phyloP scores from a whole-genome alignment of 2,797 vertebrate genomes.

The Capromys pilorides region DNA sequence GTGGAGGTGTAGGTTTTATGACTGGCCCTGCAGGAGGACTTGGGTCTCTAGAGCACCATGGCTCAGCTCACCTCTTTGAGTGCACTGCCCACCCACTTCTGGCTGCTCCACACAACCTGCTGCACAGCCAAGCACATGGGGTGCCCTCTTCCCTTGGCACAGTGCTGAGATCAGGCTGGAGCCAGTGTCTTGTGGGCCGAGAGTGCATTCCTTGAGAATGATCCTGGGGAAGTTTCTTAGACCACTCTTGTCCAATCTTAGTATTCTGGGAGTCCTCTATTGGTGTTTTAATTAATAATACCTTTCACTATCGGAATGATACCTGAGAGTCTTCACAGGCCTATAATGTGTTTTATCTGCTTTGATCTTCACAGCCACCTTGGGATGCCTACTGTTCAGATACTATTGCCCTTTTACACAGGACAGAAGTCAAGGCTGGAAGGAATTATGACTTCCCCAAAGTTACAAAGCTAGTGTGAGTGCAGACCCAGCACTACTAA shows the following conservation, averaged over 20 bases:
- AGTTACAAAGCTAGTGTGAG: not conserved
- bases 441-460: not conserved
- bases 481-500: not conserved
- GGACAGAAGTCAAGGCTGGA: not conserved
- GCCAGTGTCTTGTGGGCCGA: not conserved
- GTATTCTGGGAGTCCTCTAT: not conserved
- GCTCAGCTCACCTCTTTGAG: not conserved
- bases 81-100: not conserved
- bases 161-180: not conserved
- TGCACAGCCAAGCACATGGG: not conserved
- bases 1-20: not conserved
- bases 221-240: not conserved
- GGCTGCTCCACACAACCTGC: not conserved
- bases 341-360: not conserved
- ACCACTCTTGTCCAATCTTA: not conserved
- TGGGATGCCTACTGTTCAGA: not conserved
- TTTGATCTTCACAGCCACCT: conserved; percentile 15
- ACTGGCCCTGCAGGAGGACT: not conserved
- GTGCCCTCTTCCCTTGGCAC: not conserved
- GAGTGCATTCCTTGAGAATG: not conserved
- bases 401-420: not conserved
- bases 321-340: not conserved
- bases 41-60: not conserved
- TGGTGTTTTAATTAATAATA: not conserved
- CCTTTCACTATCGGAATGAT: not conserved